Conservation (phyloP, 2,113 vertebrate species). For the Semicossyphus pulcher region DNA sequence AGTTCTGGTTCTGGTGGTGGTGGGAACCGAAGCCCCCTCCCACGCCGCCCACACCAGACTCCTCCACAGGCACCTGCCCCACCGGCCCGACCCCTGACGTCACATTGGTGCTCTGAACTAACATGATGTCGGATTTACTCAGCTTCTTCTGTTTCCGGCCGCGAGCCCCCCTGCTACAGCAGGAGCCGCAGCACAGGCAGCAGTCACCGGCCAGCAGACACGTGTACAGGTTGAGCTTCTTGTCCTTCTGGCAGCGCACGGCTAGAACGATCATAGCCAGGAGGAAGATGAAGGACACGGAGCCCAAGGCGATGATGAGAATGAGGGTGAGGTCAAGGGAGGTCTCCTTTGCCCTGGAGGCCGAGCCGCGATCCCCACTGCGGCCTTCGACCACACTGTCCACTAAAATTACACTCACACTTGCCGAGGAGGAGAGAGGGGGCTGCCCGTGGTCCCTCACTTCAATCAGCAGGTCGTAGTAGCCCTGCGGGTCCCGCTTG, state of each 20-base stretch:
- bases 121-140: conserved; percentile 99
- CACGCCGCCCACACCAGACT: conserved; percentile 83
- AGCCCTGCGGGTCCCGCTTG: conserved; percentile 92
- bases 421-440: conserved; percentile 93
- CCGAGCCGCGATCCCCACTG: conserved; percentile 77
- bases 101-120: conserved; percentile 93
- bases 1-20: conserved; percentile 94
- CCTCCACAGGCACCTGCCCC: conserved; percentile 90
- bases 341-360: conserved; percentile 86
- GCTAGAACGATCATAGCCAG: conserved; percentile 98
- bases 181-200: conserved; percentile 91
- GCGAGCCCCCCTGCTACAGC: conserved; percentile 90
- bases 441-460: conserved; percentile 97
- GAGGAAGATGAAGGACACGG: conserved; percentile 96
- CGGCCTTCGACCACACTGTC: conserved; percentile 90
- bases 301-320: conserved; percentile 97
- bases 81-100: conserved; percentile 84
- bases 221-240: conserved; percentile 94
- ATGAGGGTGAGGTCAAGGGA: conserved; percentile 96
- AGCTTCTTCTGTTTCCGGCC: conserved; percentile 92
- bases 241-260: conserved; percentile 97
- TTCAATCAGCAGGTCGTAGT: conserved; percentile 95
- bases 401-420: conserved; percentile 90
- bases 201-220: conserved; percentile 94
- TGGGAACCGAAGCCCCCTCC: conserved; percentile 92